These are phyloP conservation scores for Emydura subglobosa DNA, from an alignment of 2,113 vertebrate species.

Conservation along the genomic window DNA sequence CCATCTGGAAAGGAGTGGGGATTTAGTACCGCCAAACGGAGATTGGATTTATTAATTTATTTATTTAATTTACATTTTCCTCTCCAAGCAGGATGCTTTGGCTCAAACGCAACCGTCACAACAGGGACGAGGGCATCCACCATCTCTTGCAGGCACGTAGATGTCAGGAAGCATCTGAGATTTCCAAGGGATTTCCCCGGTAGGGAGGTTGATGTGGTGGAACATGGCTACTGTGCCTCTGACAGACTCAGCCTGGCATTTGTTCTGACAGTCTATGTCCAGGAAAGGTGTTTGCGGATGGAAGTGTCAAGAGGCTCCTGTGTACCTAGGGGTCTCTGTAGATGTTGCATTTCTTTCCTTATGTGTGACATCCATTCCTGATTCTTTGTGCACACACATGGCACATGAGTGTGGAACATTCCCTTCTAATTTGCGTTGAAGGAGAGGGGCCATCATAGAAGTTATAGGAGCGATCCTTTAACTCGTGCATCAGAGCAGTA, in stretches of 20 bases:
- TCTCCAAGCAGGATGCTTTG: not conserved
- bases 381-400: not conserved
- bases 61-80: constrained; percentile 67
- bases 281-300: not conserved
- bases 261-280: not conserved
- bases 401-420: not conserved
- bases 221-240: fast-evolving
- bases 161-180: not conserved
- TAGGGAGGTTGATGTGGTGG: not conserved
- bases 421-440: not conserved
- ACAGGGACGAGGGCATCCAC: not conserved
- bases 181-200: not conserved
- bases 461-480: not conserved
- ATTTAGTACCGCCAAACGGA: constrained; percentile 84
- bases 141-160: fast-evolving
- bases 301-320: not conserved
- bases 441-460: not conserved
- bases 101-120: fast-evolving
- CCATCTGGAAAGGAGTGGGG: constrained; percentile 86
- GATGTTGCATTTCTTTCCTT: not conserved
- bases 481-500: not conserved
- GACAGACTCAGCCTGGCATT: fast-evolving
- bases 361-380: not conserved
- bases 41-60: constrained; percentile 78
- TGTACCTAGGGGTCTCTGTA: not conserved